Evolutionary conservation across 2,113 vertebrate species (phyloP).

Genomic region (Carettochelys insculpta): DNA sequence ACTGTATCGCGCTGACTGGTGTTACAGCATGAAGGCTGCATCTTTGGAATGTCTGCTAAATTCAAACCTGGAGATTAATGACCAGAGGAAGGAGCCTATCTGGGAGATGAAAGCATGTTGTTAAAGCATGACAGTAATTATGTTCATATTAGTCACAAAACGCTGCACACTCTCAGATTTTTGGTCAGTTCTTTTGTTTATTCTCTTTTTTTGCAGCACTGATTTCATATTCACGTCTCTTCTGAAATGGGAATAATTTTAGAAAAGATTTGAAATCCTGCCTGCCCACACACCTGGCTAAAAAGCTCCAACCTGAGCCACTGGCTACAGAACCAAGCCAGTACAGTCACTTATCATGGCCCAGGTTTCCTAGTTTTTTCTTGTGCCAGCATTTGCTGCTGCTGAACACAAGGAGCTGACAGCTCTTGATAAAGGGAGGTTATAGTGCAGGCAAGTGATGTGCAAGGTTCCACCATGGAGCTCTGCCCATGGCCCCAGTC

Average conservation of each 20-base stretch:
- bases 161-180: slow-evolving; percentile 40
- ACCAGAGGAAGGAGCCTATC: slow-evolving; percentile 37
- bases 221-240: not conserved
- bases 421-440: not conserved
- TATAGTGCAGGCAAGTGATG: not conserved
- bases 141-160: slow-evolving; percentile 58
- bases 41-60: accelerated
- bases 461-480: not conserved
- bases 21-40: not conserved
- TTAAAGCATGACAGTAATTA: slow-evolving; percentile 57
- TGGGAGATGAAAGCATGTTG: slow-evolving; percentile 50
- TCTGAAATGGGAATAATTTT: not conserved
- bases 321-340: not conserved
- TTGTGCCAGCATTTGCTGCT: not conserved
- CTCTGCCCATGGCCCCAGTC: not conserved
- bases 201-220: slow-evolving; percentile 9
- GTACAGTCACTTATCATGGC: not conserved
- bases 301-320: not conserved
- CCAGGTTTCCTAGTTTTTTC: not conserved
- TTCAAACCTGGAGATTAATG: slow-evolving; percentile 51
- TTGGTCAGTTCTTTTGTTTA: slow-evolving; percentile 42
- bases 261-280: not conserved
- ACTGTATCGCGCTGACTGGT: not conserved
- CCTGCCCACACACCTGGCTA: not conserved
- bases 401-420: accelerated